phyloP scores from a whole-genome alignment of 1,140 invertebrate species.

The Linepithema humile region DNA sequence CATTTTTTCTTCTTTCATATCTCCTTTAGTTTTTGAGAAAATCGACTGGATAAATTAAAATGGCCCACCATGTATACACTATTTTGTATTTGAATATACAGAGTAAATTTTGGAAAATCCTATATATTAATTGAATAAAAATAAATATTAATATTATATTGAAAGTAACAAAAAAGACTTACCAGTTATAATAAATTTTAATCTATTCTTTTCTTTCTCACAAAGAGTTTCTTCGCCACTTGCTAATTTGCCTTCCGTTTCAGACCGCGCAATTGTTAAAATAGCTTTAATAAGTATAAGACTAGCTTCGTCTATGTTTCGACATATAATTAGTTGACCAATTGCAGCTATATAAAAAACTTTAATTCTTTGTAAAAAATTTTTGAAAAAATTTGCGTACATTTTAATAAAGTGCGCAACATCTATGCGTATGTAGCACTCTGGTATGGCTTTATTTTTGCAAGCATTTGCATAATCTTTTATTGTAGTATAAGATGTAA shows the following conservation, averaged over 20 bases:
- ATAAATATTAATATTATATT: not conserved
- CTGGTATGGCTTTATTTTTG: not conserved
- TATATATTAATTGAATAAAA: too few relatives aligned
- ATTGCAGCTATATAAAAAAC: conserved; percentile 8
- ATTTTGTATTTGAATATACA: too few relatives aligned
- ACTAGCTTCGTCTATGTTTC: not conserved
- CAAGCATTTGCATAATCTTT: not conserved
- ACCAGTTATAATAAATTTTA: conserved; percentile 6
- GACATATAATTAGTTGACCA: conserved; percentile 13
- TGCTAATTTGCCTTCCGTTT: not conserved
- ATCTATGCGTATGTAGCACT: conserved; percentile 7
- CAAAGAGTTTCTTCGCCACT: not conserved
- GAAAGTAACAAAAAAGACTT: not conserved
- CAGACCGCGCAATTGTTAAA: not conserved
- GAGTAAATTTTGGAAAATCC: too few relatives aligned
- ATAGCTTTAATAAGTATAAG: not conserved
- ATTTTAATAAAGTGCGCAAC: conserved; percentile 5
- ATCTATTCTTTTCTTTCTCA: not conserved
- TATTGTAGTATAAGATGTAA: not conserved
- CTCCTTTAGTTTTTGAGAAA: too few relatives aligned
- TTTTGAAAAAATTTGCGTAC: not conserved
- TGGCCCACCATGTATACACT: too few relatives aligned
- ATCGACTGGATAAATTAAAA: too few relatives aligned
- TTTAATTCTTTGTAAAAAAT: not conserved
- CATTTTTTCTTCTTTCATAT: too few relatives aligned